These are phyloP conservation scores for Junonia oenone DNA, from an alignment of 2,888 invertebrate species.

Conservation along the genomic window DNA sequence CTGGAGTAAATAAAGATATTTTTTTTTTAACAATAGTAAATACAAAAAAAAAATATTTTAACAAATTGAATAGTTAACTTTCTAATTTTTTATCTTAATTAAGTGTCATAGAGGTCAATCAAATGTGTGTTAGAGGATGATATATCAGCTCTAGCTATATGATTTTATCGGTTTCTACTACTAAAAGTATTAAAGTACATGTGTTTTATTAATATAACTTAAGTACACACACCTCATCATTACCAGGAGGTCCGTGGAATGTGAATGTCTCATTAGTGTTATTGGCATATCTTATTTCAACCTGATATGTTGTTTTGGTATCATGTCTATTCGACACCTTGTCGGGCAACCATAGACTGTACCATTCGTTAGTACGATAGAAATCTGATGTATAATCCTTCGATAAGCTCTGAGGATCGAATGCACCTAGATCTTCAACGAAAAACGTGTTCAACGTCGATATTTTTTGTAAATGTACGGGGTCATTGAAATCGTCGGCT, in stretches of 20 bases:
- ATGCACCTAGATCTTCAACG: conserved; percentile 91
- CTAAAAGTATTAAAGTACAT: no score
- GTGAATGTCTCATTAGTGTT: conserved; percentile 97
- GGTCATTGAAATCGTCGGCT: conserved; percentile 96
- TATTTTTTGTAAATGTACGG: conserved; percentile 94
- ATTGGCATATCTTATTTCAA: conserved; percentile 95
- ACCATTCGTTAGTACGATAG: conserved; percentile 97
- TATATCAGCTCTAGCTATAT: no score
- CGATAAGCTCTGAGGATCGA: conserved; percentile 87
- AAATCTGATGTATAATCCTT: conserved; percentile 94
- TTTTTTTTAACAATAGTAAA: no score
- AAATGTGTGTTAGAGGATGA: no score
- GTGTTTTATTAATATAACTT: no score
- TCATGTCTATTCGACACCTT: conserved; percentile 89
- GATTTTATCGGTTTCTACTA: no score
- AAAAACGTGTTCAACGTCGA: conserved; percentile 96
- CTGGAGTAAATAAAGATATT: conserved; percentile 38
- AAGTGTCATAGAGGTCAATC: no score
- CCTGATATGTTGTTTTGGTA: conserved; percentile 94
- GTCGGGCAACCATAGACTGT: conserved; percentile 94
- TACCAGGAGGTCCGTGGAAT: conserved; percentile 95
- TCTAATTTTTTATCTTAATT: no score
- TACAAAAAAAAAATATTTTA: no score
- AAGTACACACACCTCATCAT: conserved; percentile 83
- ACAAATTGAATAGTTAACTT: no score